phyloP scores from a whole-genome alignment of 2,797 vertebrate species.

The Onychomys torridus region DNA sequence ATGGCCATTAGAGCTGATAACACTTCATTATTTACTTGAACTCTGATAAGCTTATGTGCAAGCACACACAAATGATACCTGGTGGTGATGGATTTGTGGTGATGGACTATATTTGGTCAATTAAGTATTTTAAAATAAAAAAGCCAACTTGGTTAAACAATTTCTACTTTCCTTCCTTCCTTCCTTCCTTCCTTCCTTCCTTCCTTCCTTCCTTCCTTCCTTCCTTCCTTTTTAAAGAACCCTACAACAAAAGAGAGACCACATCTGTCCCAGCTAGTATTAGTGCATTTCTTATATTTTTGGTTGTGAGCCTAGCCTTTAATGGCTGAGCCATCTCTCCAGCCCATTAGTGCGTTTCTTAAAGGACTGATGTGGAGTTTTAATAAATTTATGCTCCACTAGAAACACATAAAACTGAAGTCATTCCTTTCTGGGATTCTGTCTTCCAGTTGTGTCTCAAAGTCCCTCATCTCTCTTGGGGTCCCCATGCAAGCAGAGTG shows the following conservation, averaged over 20 bases:
- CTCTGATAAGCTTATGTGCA: background rate
- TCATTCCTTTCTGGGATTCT: background rate
- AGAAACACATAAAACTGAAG: constrained; percentile 4
- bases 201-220: rapidly evolving
- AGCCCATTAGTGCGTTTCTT: constrained; percentile 7
- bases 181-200: rapidly evolving
- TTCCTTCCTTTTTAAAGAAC: background rate
- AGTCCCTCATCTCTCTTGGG: constrained; percentile 14
- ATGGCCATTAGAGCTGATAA: background rate
- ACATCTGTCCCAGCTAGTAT: background rate
- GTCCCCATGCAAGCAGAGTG: background rate
- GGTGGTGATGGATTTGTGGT: background rate
- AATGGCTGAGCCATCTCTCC: no score
- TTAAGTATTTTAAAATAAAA: background rate
- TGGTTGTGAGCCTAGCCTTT: no score
- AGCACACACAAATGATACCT: background rate
- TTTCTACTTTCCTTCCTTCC: background rate
- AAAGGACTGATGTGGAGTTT: constrained; percentile 48
- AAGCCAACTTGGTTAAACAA: background rate
- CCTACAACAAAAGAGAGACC: constrained; percentile 16
- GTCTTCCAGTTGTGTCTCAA: background rate
- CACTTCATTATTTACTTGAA: background rate
- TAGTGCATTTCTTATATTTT: no score
- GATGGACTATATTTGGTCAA: background rate
- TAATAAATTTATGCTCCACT: constrained; percentile 53